Evolutionary conservation across 2,113 vertebrate species (phyloP), one percentile per base, ranked within the genome.

Genomic region (Eubucco bourcierii): DNA sequence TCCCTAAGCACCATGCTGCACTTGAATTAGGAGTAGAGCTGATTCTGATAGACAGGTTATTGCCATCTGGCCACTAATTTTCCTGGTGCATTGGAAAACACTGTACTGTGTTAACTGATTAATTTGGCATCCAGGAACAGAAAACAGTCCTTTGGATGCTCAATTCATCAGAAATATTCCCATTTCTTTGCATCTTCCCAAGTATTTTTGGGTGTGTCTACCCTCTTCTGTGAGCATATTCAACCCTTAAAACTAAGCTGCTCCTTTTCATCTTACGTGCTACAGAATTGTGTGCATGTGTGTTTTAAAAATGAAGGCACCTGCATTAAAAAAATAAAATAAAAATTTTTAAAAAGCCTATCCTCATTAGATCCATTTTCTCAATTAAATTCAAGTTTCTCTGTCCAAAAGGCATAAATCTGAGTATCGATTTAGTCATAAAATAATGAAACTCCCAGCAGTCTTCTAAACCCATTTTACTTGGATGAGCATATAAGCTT

Each of bases 301-400:
- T 94, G 90, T 84, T 88, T 94, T 96, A 87, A 80, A 92, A 94
- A 39, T n/a, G 90, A 75, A 79, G 86, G 93, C 97, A 97, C 97
- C 97, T 98, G 97, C 90, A 96, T 95, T 92, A 97, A 97, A 98
- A 98, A 97, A 97, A 92, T 97, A 97, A 98, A 98, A 97, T 97
- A 82, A 46, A 97, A 97, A 98, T n/a, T n/a, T n/a, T n/a, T n/a
- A n/a, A 98, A 97, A 97, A 82, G 93, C 82, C 97, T 97, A 92
- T 97, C 95, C 97, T 98, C 97, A 97, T 98, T 98, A 97, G 96
- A 97, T 97, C 96, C 96, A 97, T 97, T 98, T 98, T 96, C 96
- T 97, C 97, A 97, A 98, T 97, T 97, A 98, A 98, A 98, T 97
- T 97, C 96, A 96, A 97, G 96, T 97, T 98, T 97, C 96, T 97